Percentiles rank a stretch among this genome's conserved stretches.
phyloP scores from a whole-genome alignment of 2,888 invertebrate genomes.

The Zootermopsis nevadensis region DNA sequence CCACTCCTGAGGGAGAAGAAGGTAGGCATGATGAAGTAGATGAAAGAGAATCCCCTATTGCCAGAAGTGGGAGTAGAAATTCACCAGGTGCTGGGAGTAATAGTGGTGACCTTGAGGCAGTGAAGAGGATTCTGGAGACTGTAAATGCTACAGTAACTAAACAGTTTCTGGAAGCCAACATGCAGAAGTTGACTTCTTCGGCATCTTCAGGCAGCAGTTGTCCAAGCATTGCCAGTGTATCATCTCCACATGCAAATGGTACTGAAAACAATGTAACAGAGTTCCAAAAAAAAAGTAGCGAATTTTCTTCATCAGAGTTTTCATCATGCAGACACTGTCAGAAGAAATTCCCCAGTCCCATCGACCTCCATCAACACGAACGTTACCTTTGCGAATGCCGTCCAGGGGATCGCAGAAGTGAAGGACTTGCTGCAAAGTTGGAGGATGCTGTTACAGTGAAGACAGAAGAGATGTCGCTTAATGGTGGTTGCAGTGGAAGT shows the following conservation, averaged over 20 bases:
- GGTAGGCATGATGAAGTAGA: slow-evolving; percentile 1
- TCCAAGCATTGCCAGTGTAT: slow-evolving; percentile 50
- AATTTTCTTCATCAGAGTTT: neutral
- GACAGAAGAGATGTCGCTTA: slow-evolving; percentile 63
- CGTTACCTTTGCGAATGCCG: slow-evolving; percentile 61
- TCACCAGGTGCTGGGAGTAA: slow-evolving; percentile 59
- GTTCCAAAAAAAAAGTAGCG: slow-evolving; percentile 2
- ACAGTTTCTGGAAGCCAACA: slow-evolving; percentile 76
- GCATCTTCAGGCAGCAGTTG: slow-evolving; percentile 58
- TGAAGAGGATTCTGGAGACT: slow-evolving; percentile 79
- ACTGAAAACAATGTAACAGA: neutral
- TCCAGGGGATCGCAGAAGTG: slow-evolving; percentile 64
- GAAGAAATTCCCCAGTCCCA: slow-evolving; percentile 69
- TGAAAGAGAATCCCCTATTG: slow-evolving; percentile 32
- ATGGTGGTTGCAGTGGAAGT: slow-evolving; percentile 69
- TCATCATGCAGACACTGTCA: slow-evolving; percentile 71
- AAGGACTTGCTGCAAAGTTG: slow-evolving; percentile 82
- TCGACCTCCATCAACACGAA: slow-evolving; percentile 78
- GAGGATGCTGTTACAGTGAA: slow-evolving; percentile 72
- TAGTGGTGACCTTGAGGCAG: slow-evolving; percentile 68
- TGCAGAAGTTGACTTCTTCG: slow-evolving; percentile 72
- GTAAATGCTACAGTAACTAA: slow-evolving; percentile 81
- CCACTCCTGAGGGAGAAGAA: neutral
- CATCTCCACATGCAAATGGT: slow-evolving; percentile 42
- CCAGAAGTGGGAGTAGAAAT: slow-evolving; percentile 54